Percentiles rank a stretch among this genome's conserved stretches.
phyloP scores from a whole-genome alignment of 2,888 invertebrate genomes.

The Papilio elwesi region DNA sequence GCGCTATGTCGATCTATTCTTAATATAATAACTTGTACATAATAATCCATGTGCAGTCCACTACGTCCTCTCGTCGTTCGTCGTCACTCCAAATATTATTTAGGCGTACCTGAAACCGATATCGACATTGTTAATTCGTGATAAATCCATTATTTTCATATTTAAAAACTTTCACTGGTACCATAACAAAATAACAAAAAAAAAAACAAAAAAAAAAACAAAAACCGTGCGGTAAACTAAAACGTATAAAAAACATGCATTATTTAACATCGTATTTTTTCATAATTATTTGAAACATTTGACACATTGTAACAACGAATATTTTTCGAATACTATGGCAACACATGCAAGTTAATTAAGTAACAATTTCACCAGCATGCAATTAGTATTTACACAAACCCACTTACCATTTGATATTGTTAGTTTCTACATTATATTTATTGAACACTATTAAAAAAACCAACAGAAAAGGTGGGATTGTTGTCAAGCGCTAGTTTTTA shows the following conservation, averaged over 20 bases:
- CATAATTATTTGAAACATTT: not conserved
- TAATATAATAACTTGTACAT: conserved; percentile 68
- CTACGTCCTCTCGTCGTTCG: conserved; percentile 58
- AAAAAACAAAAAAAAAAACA: not conserved
- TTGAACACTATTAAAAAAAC: not conserved
- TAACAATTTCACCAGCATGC: conserved; percentile 21
- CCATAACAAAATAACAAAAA: conserved; percentile 46
- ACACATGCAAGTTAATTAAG: conserved; percentile 2
- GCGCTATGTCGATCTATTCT: conserved; percentile 60
- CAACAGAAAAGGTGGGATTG: too few relatives aligned
- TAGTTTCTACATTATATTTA: not conserved
- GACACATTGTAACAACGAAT: too few relatives aligned
- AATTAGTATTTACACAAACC: conserved; percentile 35
- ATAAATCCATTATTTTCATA: conserved; percentile 31
- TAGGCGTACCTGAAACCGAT: conserved; percentile 74
- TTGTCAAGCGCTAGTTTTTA: too few relatives aligned
- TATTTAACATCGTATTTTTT: not conserved
- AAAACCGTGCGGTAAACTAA: conserved; percentile 25
- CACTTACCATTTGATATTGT: conserved; percentile 28
- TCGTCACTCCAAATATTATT: conserved; percentile 61
- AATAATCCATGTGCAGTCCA: conserved; percentile 63
- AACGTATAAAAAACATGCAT: not conserved
- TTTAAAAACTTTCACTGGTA: conserved; percentile 57
- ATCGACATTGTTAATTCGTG: conserved; percentile 42
- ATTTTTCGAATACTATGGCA: not conserved